These are phyloP conservation scores for Ctenopoma kingsleyae DNA, from an alignment of 2,797 vertebrate genomes.

Conservation along the genomic window DNA sequence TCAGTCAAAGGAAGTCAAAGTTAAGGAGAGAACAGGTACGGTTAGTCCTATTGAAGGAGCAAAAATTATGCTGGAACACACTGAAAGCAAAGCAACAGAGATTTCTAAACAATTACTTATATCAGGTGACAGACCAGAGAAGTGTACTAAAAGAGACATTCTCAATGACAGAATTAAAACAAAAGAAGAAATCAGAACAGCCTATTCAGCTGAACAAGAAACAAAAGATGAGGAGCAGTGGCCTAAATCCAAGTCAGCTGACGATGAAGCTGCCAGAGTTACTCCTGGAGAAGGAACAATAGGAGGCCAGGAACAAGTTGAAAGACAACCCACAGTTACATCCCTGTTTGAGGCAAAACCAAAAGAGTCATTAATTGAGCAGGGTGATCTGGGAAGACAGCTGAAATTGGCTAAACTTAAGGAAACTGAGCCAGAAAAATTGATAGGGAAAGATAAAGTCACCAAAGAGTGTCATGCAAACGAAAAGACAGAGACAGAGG, in stretches of 20 bases:
- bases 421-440: background rate
- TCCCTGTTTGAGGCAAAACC: background rate
- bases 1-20: constrained; percentile 8
- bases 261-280: background rate
- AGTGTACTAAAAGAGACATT: background rate
- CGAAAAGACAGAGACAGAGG: background rate
- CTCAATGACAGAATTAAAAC: background rate
- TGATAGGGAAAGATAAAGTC: background rate
- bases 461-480: background rate
- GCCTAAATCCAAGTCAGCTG: background rate
- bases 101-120: background rate
- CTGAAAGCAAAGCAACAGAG: background rate
- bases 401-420: background rate
- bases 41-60: background rate
- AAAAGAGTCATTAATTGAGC: background rate
- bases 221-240: background rate
- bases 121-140: background rate
- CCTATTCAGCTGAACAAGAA: background rate
- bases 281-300: background rate
- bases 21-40: background rate
- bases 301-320: background rate
- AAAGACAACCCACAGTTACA: background rate
- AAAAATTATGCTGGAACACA: background rate
- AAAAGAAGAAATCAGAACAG: background rate
- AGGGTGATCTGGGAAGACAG: background rate